Base-by-base conservation (phyloP, 2,888 invertebrate genomes). In the Himalopsyche tibetana region DNA sequence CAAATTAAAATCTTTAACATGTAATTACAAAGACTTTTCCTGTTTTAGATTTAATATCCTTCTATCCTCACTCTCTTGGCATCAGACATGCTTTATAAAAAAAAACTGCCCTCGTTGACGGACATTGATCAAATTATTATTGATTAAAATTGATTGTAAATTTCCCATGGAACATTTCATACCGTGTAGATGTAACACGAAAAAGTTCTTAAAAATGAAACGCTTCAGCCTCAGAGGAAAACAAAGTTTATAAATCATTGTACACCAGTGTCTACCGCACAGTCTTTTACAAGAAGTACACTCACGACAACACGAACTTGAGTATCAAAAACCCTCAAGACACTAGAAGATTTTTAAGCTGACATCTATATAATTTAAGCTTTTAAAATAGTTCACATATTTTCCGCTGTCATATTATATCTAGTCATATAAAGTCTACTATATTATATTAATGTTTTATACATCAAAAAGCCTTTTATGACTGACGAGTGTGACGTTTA, bases 231-330 rank as follows among this genome's bases (percentile, higher is more conserved):
- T 63, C 63, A 11, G 63, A 63, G 63, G 63, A 63, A 63, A 63
- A 28, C 63, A 63, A 63, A 63, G 63, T 63, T 19, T 63, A 63
- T 63, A 63, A 63, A 63, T 63, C 63, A 63, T 63, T 63, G 19
- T 19, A 63, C 63, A 28, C 8, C 63, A 19, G 63, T 63, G 63
- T 63, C 9, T 63, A 19, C 56, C n/a, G 56, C 56, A 17, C 56
- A 63, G 19, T 63, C 63, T 63, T n/a, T 63, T 63, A 19, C 19
- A 19, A 63, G 63, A 9, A 63, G 63, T 63, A 63, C 28, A 63
- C 63, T 63, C 63, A 63, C 63, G 63, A 63, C 19, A 63, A 19
- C 63, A 63, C 8, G 19, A 63, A 63, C 63, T 63, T 63, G 63
- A 63, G 63, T 19, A 63, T 63, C 19, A 63, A 63, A 63, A 63